Percentiles rank a stretch among this genome's conserved stretches.
Conservation (phyloP, 2,113 vertebrate genomes). For the Sinosuthora webbiana region DNA sequence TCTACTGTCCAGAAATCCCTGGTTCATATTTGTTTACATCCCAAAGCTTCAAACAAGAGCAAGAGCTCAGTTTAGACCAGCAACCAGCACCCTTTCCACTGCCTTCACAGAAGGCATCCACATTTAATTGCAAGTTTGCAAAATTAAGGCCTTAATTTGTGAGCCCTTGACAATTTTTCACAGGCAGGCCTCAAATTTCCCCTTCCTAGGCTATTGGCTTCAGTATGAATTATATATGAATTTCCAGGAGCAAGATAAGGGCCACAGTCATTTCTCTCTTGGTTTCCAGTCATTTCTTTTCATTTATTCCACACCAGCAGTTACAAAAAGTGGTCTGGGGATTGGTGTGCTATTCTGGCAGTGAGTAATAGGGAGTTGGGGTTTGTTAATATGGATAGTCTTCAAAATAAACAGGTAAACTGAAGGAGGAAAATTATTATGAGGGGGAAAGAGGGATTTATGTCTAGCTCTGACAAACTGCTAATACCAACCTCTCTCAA, state of each 20-base stretch:
- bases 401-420: conserved; percentile 55
- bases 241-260: conserved; percentile 33
- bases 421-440: neutral
- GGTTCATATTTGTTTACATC: neutral
- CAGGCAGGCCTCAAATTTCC: neutral
- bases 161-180: neutral
- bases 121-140: neutral
- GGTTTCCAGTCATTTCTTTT: conserved; percentile 32
- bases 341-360: neutral
- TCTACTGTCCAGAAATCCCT: neutral
- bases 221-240: conserved; percentile 15
- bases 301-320: conserved; percentile 54
- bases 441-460: conserved; percentile 5
- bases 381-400: conserved; percentile 2
- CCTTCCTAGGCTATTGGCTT: neutral
- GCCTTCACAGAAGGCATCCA: neutral
- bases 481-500: neutral
- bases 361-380: neutral
- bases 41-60: neutral
- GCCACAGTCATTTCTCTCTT: conserved; percentile 21
- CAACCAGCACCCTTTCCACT: neutral
- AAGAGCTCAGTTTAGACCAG: neutral
- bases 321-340: conserved; percentile 11
- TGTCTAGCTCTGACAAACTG: neutral
- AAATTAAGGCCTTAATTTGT: neutral